Evolutionary conservation across 2,888 invertebrate species (phyloP), one percentile per base, ranked within the genome.

Genomic region (Pterobdella sp.): DNA sequence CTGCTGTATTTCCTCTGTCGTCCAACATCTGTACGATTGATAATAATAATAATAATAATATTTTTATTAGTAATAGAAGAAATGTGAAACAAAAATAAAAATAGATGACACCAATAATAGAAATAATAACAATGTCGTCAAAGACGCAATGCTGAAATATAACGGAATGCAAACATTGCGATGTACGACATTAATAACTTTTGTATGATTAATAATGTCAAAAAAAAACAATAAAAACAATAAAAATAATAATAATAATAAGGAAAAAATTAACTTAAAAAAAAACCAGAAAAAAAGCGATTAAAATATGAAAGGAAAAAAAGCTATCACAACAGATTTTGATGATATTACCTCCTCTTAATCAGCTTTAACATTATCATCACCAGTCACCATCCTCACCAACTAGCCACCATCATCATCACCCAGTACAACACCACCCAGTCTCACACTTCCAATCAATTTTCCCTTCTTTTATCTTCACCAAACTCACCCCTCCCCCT

Each of bases 1-100:
- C 96, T 0, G 98, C 98, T 0, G 98, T 99, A 83, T 99, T 99
- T 14, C 98, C 98, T 82, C 92, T 91, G 83, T 98, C 97, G 81
- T 98, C 96, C 76, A 99, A 86, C 98, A 99, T 99, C 87, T 87
- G 79, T 73, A 77, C 77, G 73, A 68, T 26, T n/a, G 4, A 42
- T 35, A 22, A 14, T 29, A 29, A 4, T n/a, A 67, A 22, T 14
- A 42, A 69, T 18, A 70, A 18, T 26, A 0, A 22, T 68, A 29
- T 0, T 26, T 1, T 37, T 36, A 10, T 14, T 4, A 14, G 31
- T 64, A 29, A 14, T 64, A n/a, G 31, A 64, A 31, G 31, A 64
- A n/a, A 64, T 14, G 31, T 10, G n/a, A 67, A 67, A 29, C 18
- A 32, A 67, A 67, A 67, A 36, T 14, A 14, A n/a, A 49, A 49